These are phyloP conservation scores for Chaetodon trifasciatus DNA, from an alignment of 2,797 vertebrate genomes.

Conservation along the genomic window DNA sequence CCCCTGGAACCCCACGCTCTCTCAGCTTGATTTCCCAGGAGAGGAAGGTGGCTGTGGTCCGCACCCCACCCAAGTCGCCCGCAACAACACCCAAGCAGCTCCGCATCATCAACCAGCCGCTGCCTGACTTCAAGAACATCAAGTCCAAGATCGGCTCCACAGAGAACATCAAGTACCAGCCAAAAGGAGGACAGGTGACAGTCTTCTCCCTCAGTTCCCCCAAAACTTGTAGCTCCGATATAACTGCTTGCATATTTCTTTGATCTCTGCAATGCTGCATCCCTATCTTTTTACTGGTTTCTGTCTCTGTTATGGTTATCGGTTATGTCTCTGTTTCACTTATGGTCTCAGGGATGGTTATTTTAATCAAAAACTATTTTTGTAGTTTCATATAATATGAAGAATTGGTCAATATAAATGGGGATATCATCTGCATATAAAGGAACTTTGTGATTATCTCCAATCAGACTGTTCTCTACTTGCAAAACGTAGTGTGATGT, in stretches of 20 bases:
- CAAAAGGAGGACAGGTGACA: constrained; percentile 96
- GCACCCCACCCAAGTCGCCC: constrained; percentile 98
- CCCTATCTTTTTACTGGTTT: constrained; percentile 14
- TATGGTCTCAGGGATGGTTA: not conserved
- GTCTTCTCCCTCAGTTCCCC: constrained; percentile 9
- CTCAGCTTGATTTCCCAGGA: constrained; percentile 94
- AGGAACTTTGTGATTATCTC: not conserved
- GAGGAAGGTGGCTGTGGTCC: constrained; percentile 95
- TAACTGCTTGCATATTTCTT: constrained; percentile 1
- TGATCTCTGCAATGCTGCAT: constrained; percentile 6
- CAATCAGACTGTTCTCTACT: no score
- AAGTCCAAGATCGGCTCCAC: constrained; percentile 98
- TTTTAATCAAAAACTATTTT: not conserved
- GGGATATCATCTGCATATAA: constrained; percentile 1
- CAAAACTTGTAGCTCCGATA: constrained; percentile 12
- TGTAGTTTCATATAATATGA: not conserved
- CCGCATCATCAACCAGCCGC: constrained; percentile 94
- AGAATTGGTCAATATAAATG: not conserved
- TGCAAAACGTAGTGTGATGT: no score
- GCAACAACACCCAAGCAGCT: constrained; percentile 96
- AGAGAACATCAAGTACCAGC: constrained; percentile 98
- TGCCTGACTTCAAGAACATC: constrained; percentile 97
- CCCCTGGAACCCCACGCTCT: constrained; percentile 94
- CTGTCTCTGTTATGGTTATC: not conserved
- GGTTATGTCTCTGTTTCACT: not conserved